Evolutionary conservation across 1,140 invertebrate genomes (phyloP).

Genomic region (Drosophila nasuta): DNA sequence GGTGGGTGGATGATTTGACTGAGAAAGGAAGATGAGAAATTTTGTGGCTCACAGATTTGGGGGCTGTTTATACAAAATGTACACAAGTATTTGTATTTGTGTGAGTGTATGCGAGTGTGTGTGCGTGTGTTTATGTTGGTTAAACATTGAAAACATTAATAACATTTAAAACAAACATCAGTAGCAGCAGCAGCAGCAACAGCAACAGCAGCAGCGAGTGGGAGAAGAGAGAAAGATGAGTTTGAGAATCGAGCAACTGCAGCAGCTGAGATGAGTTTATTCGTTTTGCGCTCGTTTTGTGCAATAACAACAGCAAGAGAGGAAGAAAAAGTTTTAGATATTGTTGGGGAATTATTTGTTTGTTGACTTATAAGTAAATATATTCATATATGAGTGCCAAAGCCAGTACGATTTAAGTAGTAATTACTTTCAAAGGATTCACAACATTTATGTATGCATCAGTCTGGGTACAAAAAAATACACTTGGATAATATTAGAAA

Average conservation of each 20-base stretch:
- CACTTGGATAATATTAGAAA: neutral
- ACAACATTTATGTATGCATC: constrained; percentile 73
- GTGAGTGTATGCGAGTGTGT: constrained; percentile 3
- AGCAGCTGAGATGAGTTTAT: constrained; percentile 35
- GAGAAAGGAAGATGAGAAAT: constrained; percentile 35
- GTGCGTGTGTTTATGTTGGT: constrained; percentile 40
- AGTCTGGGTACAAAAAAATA: constrained; percentile 19
- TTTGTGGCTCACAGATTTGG: constrained; percentile 19
- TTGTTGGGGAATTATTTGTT: constrained; percentile 22
- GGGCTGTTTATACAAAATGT: constrained; percentile 32
- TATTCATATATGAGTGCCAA: constrained; percentile 44
- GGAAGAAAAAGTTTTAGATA: constrained; percentile 30
- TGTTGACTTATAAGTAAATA: constrained; percentile 37
- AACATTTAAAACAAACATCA: constrained; percentile 57
- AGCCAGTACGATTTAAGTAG: constrained; percentile 28
- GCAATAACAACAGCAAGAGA: constrained; percentile 39
- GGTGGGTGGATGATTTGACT: constrained; percentile 40
- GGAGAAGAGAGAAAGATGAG: constrained; percentile 5
- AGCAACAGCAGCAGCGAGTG: constrained; percentile 7
- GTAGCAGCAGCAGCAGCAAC: constrained; percentile 15
- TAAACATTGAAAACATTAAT: constrained; percentile 74
- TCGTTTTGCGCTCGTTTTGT: constrained; percentile 25
- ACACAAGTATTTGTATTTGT: constrained; percentile 14
- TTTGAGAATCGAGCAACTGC: constrained; percentile 30
- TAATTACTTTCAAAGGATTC: constrained; percentile 53